These are phyloP conservation scores for Philaenus spumarius DNA, from an alignment of 1,140 invertebrate genomes.

Conservation along the genomic window DNA sequence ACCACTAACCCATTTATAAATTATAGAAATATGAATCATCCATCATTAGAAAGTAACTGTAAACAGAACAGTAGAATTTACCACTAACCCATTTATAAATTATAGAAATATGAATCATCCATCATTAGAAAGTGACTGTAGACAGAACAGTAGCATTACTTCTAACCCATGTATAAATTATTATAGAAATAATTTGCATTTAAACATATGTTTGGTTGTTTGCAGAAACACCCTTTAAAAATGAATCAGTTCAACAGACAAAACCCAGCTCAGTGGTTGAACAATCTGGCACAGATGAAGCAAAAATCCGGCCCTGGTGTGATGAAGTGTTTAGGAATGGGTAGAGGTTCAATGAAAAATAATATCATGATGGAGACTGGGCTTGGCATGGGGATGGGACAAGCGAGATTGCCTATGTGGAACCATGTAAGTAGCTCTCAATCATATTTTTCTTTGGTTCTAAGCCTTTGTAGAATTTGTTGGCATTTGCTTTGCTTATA, in stretches of 20 bases:
- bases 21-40: no score
- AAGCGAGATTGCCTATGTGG: slow-evolving; percentile 30
- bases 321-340: slow-evolving; percentile 22
- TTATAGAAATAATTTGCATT: not conserved
- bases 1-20: no score
- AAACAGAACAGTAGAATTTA: no score
- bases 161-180: no score
- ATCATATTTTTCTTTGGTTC: no score
- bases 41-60: no score
- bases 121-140: no score
- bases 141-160: no score
- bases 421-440: slow-evolving; percentile 26
- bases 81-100: no score
- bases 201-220: slow-evolving; percentile 20
- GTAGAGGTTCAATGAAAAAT: slow-evolving; percentile 16
- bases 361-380: slow-evolving; percentile 18
- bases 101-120: no score
- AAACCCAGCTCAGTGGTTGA: slow-evolving; percentile 73
- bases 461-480: not conserved
- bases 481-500: no score
- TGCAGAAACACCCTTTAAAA: slow-evolving; percentile 82
- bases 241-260: slow-evolving; percentile 77
- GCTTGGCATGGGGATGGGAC: slow-evolving; percentile 6
- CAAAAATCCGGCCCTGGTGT: slow-evolving; percentile 35
- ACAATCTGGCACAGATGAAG: slow-evolving; percentile 69